phyloP scores from a whole-genome alignment of 2,888 invertebrate genomes.

The Melinopterus prodromus region DNA sequence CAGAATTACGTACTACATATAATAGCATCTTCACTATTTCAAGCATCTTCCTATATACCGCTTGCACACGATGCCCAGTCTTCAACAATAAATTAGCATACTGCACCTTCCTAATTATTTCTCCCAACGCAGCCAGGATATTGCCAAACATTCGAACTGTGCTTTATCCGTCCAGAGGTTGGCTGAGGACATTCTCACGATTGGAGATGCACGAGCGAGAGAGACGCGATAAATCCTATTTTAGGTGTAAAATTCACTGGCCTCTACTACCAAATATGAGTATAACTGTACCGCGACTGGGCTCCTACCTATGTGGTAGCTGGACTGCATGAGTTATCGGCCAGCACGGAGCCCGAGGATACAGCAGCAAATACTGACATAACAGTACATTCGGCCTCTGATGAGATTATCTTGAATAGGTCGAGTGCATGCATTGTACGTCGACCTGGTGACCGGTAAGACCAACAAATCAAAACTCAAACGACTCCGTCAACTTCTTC shows the following conservation, averaged over 20 bases:
- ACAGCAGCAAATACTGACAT: neutral
- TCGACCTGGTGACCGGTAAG: neutral
- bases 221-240: neutral
- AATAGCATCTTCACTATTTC: too few species aligned
- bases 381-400: neutral
- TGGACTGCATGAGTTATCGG: neutral
- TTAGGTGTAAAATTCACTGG: neutral
- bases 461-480: neutral
- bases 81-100: too few species aligned
- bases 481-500: neutral
- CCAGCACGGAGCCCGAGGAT: neutral
- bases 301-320: neutral
- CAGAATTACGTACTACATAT: too few species aligned
- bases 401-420: neutral
- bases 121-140: too few species aligned
- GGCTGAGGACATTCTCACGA: too few species aligned
- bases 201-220: too few species aligned
- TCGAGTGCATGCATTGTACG: neutral
- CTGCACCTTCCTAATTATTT: too few species aligned
- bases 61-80: too few species aligned
- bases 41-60: too few species aligned
- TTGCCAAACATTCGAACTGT: too few species aligned
- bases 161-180: too few species aligned
- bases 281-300: neutral
- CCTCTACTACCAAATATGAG: neutral